Base-by-base conservation (phyloP, 2,797 vertebrate genomes). In the Brachymystax lenok region DNA sequence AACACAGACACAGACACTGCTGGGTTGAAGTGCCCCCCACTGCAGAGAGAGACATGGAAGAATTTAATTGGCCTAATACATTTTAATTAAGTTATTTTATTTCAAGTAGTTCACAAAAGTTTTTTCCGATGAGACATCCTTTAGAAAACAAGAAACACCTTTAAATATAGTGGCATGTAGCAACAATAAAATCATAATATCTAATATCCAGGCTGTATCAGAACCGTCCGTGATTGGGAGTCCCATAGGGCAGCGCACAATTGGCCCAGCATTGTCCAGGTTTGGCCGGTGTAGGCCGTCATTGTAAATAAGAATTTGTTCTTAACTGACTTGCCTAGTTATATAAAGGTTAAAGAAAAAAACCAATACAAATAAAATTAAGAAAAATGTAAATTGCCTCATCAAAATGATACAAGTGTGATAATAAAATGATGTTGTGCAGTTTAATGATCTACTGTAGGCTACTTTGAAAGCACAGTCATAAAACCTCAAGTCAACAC, bases 11-110 rank as follows among this genome's bases (percentile, higher is more conserved):
- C 64, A 1, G 95, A 93, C 50, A 94, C 95, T 0, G 95, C 95
- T 0, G 96, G 96, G 83, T 96, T 97, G 73, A 94, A 93, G 86
- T 96, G 95, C 51, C 92, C 94, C 3, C 96, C 95, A 0, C 95
- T 96, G 86, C n/a, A 72, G 69, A 12, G 30, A 77, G 35, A 46
- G 21, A 73, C 51, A 19, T 27, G 2, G 16, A 61, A 5, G 0
- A 3, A 69, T 54, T 10, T 0, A 71, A n/a, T 28, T 14, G 54
- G 5, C 12, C 1, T 30, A 1, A 52, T 21, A 21, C 56, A 19
- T 7, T 59, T 6, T 1, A 6, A 59, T 19, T 2, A 59, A 6
- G n/a, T 21, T 1, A 12, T 59, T 54, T 10, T 59, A 59, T 59
- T 59, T 59, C 0, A 21, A 59, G 21, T 7, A n/a, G 56, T 59